Percentiles rank a stretch among this genome's conserved stretches.
Evolutionary conservation across 1,140 invertebrate species (phyloP).

Genomic region (Brachionus manjavacas): DNA sequence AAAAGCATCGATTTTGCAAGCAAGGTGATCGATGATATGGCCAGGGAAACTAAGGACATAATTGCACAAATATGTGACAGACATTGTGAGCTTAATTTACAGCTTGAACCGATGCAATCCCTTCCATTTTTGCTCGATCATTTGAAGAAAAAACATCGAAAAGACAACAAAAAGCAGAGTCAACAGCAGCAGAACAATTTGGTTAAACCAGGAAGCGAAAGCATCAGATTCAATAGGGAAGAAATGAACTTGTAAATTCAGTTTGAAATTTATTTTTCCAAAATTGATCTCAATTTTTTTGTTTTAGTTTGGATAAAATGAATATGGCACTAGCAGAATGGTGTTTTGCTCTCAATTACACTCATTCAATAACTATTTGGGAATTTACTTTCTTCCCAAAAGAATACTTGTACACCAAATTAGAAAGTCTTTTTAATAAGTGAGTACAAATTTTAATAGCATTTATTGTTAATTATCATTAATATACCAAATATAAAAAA

Average conservation of each 20-base stretch:
- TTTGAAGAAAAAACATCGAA: conserved; percentile 25
- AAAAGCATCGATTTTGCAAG: conserved; percentile 39
- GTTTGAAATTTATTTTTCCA: not conserved
- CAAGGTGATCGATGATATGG: conserved; percentile 38
- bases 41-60: conserved; percentile 21
- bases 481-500: too few relatives aligned
- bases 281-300: not conserved
- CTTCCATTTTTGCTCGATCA: conserved; percentile 35
- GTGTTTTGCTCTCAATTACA: conserved; percentile 93
- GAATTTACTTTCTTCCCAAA: conserved; percentile 96
- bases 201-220: conserved; percentile 78
- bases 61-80: conserved; percentile 40
- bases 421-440: conserved; percentile 73
- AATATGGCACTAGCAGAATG: conserved; percentile 97
- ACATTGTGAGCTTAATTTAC: conserved; percentile 16
- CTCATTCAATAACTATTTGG: conserved; percentile 92
- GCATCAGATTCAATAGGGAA: conserved; percentile 87
- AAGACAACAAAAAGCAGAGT: conserved; percentile 21
- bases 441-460: conserved; percentile 45
- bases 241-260: conserved; percentile 74
- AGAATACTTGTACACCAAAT: conserved; percentile 91
- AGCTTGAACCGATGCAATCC: conserved; percentile 32
- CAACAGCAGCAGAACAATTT: conserved; percentile 16
- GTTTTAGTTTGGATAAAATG: conserved; percentile 69
- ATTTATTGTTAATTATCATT: too few relatives aligned